phyloP scores from a whole-genome alignment of 2,797 vertebrate genomes.

The Pangasius krempfi region DNA sequence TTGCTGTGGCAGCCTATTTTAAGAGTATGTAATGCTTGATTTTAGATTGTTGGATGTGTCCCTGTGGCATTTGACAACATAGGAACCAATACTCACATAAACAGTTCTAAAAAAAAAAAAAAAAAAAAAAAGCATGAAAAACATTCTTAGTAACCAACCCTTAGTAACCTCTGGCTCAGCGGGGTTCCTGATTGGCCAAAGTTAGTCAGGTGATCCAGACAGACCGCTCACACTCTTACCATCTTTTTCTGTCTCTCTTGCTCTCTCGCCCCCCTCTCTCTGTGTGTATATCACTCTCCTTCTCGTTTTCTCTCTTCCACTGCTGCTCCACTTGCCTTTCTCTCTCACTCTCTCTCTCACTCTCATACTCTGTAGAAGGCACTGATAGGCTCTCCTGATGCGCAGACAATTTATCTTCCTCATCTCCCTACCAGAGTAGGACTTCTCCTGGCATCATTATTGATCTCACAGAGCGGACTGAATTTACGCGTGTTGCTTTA shows the following conservation, averaged over 20 bases:
- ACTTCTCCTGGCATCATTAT: conserved; percentile 80
- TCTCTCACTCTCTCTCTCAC: conserved; percentile 56
- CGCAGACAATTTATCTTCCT: conserved; percentile 84
- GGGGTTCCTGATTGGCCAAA: conserved; percentile 71
- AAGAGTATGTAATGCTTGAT: background rate
- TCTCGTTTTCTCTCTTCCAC: conserved; percentile 44
- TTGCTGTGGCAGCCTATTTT: conserved; percentile 14
- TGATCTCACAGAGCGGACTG: conserved; percentile 87
- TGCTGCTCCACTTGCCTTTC: conserved; percentile 34
- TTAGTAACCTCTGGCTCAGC: conserved; percentile 70
- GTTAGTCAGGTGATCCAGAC: conserved; percentile 71
- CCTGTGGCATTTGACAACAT: background rate
- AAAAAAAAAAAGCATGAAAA: background rate
- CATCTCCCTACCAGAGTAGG: conserved; percentile 83
- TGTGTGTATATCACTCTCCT: conserved; percentile 49
- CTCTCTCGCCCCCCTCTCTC: conserved; percentile 44
- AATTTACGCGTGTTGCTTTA: conserved; percentile 77
- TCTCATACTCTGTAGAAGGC: conserved; percentile 72
- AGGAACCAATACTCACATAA: background rate
- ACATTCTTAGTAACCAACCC: conserved; percentile 59
- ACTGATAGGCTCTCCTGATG: conserved; percentile 84
- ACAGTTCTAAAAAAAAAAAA: background rate
- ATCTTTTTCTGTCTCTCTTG: conserved; percentile 45
- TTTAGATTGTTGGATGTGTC: background rate
- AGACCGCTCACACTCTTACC: conserved; percentile 68